A percentile compares a stretch with the other conserved stretches of the same genome.
phyloP scores from a whole-genome alignment of 1,140 invertebrate species.

The Hestina assimilis region DNA sequence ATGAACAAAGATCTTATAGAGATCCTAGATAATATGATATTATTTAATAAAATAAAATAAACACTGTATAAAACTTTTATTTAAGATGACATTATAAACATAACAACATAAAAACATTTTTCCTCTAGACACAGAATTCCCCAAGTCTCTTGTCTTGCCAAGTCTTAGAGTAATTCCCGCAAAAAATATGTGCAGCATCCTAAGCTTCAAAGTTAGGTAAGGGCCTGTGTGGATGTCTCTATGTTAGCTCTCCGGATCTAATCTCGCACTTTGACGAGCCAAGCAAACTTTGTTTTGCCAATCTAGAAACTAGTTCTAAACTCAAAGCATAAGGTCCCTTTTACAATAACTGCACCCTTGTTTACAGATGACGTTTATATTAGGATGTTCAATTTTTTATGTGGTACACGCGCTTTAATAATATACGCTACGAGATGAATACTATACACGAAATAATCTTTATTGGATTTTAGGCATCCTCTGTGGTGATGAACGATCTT shows the following conservation, averaged over 20 bases:
- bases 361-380: constrained; percentile 26
- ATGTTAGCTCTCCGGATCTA: constrained; percentile 20
- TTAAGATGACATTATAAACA: too few species aligned
- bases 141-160: constrained; percentile 6
- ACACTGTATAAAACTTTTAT: too few species aligned
- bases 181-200: constrained; percentile 25
- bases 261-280: constrained; percentile 26
- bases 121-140: constrained; percentile 4
- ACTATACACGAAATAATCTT: constrained; percentile 9
- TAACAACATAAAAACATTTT: background rate
- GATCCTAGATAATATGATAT: too few species aligned
- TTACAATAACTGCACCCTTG: background rate
- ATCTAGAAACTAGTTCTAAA: background rate
- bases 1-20: too few species aligned
- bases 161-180: constrained; percentile 21
- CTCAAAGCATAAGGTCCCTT: background rate
- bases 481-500: constrained; percentile 2
- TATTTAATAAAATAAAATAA: too few species aligned
- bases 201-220: constrained; percentile 21
- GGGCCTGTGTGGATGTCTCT: constrained; percentile 9
- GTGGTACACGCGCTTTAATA: constrained; percentile 17
- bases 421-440: constrained; percentile 9
- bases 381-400: constrained; percentile 24
- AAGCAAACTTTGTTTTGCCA: constrained; percentile 10
- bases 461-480: constrained; percentile 9